Evolutionary conservation across 2,113 vertebrate genomes (phyloP), one percentile per base, ranked within the genome.

Genomic region (Corythaixoides concolor): DNA sequence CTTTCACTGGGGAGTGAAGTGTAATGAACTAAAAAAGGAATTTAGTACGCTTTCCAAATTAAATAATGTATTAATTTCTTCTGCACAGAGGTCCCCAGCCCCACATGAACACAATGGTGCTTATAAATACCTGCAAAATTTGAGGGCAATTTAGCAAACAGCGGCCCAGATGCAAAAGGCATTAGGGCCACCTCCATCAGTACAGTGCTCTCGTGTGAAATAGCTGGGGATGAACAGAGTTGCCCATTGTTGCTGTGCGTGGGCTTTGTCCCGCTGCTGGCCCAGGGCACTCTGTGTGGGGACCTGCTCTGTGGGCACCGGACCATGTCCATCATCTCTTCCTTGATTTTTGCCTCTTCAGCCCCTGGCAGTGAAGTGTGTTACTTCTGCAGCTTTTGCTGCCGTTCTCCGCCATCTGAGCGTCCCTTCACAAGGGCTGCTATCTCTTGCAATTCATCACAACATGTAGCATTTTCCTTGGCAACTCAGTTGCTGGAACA

Each of bases 1-100:
- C 80, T 83, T 96, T 89, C 77, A 81, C 80, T 47, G 74, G 86
- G 79, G 89, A 97, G 58, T 64, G 49, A 92, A 88, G 67, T 39
- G 50, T 91, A 95, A 90, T 91, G 87, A 93, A 77, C 74, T 91
- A 73, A 95, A 95, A 97, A 96, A 82, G 70, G 91, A 85, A 92
- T 89, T 95, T 69, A 85, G 76, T 85, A 76, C 5, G 33, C 90
- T 83, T 96, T 91, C 80, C 66, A 95, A 97, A 95, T 95, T 95
- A 95, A 96, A 96, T 86, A 94, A 97, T 85, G 62, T 96, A 95
- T 93, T 90, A 13, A 92, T 92, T 95, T 94, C 69, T 92, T 67
- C 50, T 2, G 3, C 84, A 59, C 69, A 92, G 52, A 62, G 62
- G 90, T 92, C 93, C 70, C 74, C 50, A 81, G 62, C 41, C 93